Percentiles rank a stretch among this genome's conserved stretches.
phyloP scores from a whole-genome alignment of 1,140 invertebrate species.

The Papilio aristodemus region DNA sequence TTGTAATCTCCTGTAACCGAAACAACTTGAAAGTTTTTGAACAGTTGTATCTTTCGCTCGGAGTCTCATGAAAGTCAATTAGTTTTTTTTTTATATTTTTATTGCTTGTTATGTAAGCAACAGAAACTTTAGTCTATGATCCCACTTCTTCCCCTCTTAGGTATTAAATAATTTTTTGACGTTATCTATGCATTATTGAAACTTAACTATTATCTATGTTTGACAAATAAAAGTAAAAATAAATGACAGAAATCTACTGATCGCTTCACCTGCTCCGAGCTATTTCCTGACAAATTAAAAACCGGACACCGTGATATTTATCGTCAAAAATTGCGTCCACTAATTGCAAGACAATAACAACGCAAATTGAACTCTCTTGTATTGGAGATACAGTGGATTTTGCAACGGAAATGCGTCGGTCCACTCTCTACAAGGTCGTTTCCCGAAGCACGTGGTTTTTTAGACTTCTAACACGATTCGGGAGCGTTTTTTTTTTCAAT shows the following conservation, averaged over 20 bases:
- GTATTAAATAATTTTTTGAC: too few species aligned
- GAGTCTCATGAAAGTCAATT: too few species aligned
- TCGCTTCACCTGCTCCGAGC: conserved; percentile 1
- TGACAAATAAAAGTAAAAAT: background rate
- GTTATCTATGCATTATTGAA: too few species aligned
- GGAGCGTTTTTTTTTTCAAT: too few species aligned
- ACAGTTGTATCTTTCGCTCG: too few species aligned
- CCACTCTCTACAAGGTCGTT: background rate
- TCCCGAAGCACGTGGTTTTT: background rate
- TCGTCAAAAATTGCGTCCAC: conserved; percentile 8
- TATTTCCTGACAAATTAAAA: conserved; percentile 20
- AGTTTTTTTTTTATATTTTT: too few species aligned
- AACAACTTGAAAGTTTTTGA: too few species aligned
- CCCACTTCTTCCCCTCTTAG: too few species aligned
- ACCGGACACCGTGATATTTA: background rate
- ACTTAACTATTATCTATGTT: too few species aligned
- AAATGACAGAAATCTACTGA: background rate
- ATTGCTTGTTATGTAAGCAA: too few species aligned
- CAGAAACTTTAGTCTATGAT: too few species aligned
- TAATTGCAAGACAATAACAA: background rate
- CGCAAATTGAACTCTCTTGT: background rate
- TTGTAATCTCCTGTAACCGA: too few species aligned
- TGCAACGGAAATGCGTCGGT: background rate
- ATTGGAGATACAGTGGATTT: background rate
- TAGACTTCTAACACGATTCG: conserved; percentile 1